phyloP scores from a whole-genome alignment of 2,113 vertebrate genomes.

The Zosterops hypoxanthus region DNA sequence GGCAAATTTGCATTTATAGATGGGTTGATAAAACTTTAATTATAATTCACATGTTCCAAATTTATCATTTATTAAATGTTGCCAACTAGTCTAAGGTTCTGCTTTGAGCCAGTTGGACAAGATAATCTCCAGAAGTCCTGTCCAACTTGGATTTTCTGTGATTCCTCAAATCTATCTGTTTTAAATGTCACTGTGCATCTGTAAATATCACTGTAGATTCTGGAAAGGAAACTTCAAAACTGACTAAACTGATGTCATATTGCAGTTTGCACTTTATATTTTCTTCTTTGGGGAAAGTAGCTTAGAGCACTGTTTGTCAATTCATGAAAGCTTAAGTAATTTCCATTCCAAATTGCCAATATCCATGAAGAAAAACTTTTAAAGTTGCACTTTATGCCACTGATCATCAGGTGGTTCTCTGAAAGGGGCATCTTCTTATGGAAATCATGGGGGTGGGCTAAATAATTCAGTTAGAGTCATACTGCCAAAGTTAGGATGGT shows the following conservation, averaged over 20 bases:
- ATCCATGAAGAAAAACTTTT: neutral
- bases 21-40: neutral
- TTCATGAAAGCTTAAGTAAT: neutral
- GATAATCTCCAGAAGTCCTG: neutral
- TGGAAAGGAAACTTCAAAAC: neutral
- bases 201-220: neutral
- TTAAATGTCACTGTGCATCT: neutral
- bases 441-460: neutral
- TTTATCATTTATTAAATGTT: neutral
- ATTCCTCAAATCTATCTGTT: neutral
- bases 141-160: neutral
- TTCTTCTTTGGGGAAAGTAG: neutral
- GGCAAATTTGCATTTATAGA: neutral
- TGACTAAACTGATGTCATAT: neutral
- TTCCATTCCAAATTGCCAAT: neutral
- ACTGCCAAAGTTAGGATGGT: neutral
- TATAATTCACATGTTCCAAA: neutral
- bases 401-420: neutral
- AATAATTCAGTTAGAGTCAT: neutral
- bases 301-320: neutral
- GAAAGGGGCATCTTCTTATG: neutral
- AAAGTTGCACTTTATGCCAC: neutral
- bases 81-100: neutral
- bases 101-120: neutral
- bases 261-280: neutral